Base-by-base conservation (phyloP, 2,888 invertebrate species). In the Mythimna albipuncta region DNA sequence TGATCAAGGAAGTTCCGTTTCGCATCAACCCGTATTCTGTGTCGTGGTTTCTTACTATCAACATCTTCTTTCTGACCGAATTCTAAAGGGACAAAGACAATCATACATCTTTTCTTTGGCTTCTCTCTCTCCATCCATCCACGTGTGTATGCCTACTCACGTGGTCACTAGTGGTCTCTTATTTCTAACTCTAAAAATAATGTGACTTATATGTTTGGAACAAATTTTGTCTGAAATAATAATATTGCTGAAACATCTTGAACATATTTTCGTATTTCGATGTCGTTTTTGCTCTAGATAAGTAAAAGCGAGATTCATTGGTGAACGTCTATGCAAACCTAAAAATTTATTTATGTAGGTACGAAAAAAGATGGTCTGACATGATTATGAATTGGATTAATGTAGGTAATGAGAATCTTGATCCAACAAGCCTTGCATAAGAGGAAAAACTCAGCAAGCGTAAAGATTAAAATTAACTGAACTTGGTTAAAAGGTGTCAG, bases 401-500 rank as follows among this genome's bases (percentile, higher is more conserved):
- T 16, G 26, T 26, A 50, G 7, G 11, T 16, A 26, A 50, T 61
- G 11, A 55, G 47, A 38, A 32, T 58, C 10, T 59, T 58, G 35
- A 38, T 19, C 52, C 26, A 47, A 59, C 19, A 38, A 32, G 21
- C 32, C 63, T 64, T 59, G 50, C 69, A 1, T 59, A 59, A 16
- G 44, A 35, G 16, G 35, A 6, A 62, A 69, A 63, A 50, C 47
- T 71, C 55, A 59, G 58, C 59, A 41, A 70, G 63, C 54, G 54
- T 41, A 59, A 54, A 75, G 58, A 77, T 59, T 58, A 21, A 61
- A 61, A 77, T 47, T 70, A 44, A 67, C 47, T 19, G 13, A 59
- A 38, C 38, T 54, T 19, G 21, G 19, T 62, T 50, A 55, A 57
- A 77, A 78, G 44, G 21, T 77, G 55, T 64, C 79, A 78, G 26